Evolutionary conservation across 2,888 invertebrate species (phyloP).

Genomic region (Cordilura impudica): DNA sequence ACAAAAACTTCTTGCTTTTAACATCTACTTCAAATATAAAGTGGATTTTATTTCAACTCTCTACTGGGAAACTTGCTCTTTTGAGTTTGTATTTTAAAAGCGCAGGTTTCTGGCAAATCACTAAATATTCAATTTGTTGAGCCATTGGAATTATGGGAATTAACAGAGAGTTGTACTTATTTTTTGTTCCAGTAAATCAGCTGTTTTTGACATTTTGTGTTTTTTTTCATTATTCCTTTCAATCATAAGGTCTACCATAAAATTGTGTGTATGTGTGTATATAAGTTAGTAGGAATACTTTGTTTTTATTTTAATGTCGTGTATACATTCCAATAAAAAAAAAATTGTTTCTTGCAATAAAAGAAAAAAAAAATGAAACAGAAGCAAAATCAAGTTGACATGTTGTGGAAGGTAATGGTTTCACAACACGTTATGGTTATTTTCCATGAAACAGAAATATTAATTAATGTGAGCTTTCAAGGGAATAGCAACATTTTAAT

Average conservation of each 20-base stretch:
- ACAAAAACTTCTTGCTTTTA: constrained; percentile 1
- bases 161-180: constrained; percentile 2
- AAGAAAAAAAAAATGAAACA: not conserved
- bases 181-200: constrained; percentile 38
- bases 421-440: not conserved
- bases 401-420: constrained; percentile 71
- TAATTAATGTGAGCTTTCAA: no score
- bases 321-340: not conserved
- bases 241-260: not conserved
- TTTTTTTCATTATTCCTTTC: not conserved
- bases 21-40: not conserved
- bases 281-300: not conserved
- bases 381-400: constrained; percentile 9
- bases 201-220: constrained; percentile 45
- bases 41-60: constrained; percentile 9
- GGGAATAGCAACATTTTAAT: no score
- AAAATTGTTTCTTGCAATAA: not conserved
- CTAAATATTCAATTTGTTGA: constrained; percentile 9
- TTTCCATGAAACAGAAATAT: not conserved
- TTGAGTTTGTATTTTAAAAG: not conserved
- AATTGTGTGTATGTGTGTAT: not conserved
- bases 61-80: constrained; percentile 7
- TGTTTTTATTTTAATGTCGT: constrained; percentile 49
- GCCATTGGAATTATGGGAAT: constrained; percentile 30
- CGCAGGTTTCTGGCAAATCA: constrained; percentile 19